These are phyloP conservation scores for Gastrophysa polygoni DNA, from an alignment of 2,888 invertebrate genomes.

Conservation along the genomic window DNA sequence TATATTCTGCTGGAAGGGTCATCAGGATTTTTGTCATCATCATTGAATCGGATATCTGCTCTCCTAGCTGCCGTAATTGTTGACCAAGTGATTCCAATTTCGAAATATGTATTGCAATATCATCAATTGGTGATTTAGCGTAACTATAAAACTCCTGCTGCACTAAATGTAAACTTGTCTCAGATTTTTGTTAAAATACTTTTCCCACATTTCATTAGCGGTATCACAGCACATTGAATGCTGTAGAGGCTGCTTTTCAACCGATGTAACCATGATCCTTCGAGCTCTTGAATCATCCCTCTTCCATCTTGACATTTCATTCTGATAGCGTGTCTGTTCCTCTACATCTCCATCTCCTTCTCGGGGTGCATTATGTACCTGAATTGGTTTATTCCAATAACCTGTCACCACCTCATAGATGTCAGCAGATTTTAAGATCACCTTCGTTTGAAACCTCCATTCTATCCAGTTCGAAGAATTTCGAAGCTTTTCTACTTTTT, in stretches of 20 bases:
- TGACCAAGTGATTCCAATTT: no score
- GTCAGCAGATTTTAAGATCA: not conserved
- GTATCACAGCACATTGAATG: constrained; percentile 3
- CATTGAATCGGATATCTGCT: constrained; percentile 6
- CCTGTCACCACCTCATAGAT: not conserved
- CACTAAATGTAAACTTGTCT: not conserved
- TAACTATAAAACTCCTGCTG: constrained; percentile 7
- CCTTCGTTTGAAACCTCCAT: not conserved
- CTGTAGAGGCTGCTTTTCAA: not conserved
- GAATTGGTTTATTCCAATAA: not conserved
- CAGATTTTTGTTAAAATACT: not conserved
- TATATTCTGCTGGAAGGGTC: constrained; percentile 11
- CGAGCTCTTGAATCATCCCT: not conserved
- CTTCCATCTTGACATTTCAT: not conserved
- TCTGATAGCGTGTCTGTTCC: not conserved
- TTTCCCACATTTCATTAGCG: not conserved
- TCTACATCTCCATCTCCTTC: not conserved
- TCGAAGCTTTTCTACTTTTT: not conserved
- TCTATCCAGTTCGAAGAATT: not conserved
- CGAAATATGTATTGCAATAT: no score
- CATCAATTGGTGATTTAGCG: no score
- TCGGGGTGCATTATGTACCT: not conserved
- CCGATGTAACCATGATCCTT: not conserved
- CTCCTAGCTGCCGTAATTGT: not conserved
- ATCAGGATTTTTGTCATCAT: constrained; percentile 13